Conservation (phyloP, 2,888 invertebrate genomes). For the Drosophila merina region DNA sequence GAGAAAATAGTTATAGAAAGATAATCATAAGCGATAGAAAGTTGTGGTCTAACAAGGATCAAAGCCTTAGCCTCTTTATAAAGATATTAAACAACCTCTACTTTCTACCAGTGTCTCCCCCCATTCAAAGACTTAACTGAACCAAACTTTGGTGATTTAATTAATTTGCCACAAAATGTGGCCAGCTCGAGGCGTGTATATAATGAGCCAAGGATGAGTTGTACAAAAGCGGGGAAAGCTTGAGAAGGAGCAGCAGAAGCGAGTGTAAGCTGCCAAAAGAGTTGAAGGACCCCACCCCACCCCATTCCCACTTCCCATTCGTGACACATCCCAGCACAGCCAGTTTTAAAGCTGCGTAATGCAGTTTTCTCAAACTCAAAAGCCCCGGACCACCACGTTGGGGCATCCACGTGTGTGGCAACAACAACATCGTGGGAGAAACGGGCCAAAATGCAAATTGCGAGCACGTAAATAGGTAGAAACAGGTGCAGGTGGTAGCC, state of each 20-base stretch:
- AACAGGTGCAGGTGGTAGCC: conserved; percentile 19
- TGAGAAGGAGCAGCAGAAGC: neutral
- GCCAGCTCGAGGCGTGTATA: conserved; percentile 51
- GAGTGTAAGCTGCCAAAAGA: conserved; percentile 9
- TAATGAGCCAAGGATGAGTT: conserved; percentile 60
- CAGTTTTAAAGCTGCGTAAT: conserved; percentile 39
- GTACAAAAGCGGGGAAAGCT: conserved; percentile 16
- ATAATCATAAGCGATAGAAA: too few species aligned
- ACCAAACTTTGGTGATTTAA: conserved; percentile 58
- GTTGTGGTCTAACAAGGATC: too few species aligned
- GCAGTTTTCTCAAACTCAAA: conserved; percentile 39
- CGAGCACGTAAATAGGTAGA: conserved; percentile 64
- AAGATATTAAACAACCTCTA: neutral
- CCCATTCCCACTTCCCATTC: conserved; percentile 1
- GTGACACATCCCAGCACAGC: conserved; percentile 33
- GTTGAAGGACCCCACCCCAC: conserved; percentile 1
- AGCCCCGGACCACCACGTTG: conserved; percentile 19
- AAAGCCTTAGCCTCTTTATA: too few species aligned
- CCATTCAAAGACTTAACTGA: conserved; percentile 36
- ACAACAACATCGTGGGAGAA: neutral
- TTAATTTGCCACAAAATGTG: conserved; percentile 77
- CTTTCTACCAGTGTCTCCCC: conserved; percentile 13
- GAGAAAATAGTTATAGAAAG: too few species aligned
- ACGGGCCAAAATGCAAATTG: conserved; percentile 53
- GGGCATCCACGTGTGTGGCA: conserved; percentile 13